Evolutionary conservation across 2,113 vertebrate species (phyloP), one percentile per base, ranked within the genome.

Genomic region (Phaethon lepturus): DNA sequence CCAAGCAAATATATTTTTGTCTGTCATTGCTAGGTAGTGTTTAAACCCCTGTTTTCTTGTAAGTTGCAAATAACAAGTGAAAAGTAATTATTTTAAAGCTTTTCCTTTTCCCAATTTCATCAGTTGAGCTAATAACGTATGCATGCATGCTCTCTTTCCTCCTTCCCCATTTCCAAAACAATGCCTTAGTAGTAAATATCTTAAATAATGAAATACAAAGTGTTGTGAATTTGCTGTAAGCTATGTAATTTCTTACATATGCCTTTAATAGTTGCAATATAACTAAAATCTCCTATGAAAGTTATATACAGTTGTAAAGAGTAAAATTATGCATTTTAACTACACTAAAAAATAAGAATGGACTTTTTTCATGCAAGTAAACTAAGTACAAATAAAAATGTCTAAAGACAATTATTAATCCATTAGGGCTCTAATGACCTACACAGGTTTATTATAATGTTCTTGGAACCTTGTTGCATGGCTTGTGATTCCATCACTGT

Each of bases 381-480:
- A 33, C 17, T 26, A 82, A 76, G 5, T 33, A 35, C 24, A 62
- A 72, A 49, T 59, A 15, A 26, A 89, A 85, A 17, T 29, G 2
- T 12, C 31, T 60, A 17, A 62, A 73, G 55, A 29, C 22, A 26
- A 3, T 17, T 33, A 25, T 64, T 52, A 62, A 31, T 73, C 25
- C n/a, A 1, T 40, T 10, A 45, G 14, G 8, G 7, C 9, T 77
- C 55, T 84, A 47, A 29, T 4, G 3, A 10, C 13, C 17, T 35
- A 6, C 1, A 1, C 19, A 33, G 15, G 8, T 28, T 62, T 86
- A 26, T n/a, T 4, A 8, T 11, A 4, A 23, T 56, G 10, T 11
- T 64, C 66, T 55, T 40, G 10, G n/a, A 72, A 35, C 12, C 5
- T 45, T 81, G n/a, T 71, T 86, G 33, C 9, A 12, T 91, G 35